A percentile compares a stretch with the other conserved stretches of the same genome.
These are phyloP conservation scores for Campoletis raptor DNA, from an alignment of 2,888 invertebrate species.

Conservation along the genomic window DNA sequence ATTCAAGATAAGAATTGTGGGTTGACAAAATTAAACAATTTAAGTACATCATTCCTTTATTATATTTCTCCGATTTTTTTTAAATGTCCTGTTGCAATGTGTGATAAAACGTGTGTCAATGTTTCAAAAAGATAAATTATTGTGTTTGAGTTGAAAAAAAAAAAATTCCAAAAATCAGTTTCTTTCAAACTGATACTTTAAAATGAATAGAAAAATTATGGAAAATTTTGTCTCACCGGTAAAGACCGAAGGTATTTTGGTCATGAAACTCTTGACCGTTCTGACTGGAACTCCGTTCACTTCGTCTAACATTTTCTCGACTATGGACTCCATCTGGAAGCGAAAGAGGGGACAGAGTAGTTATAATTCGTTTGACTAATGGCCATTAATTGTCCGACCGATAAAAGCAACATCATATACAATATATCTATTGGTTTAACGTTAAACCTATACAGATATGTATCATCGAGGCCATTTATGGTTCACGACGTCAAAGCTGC, in stretches of 20 bases:
- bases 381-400: constrained; percentile 37
- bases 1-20: too few species aligned
- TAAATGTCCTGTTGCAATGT: too few species aligned
- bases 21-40: too few species aligned
- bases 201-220: not conserved
- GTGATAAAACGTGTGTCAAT: too few species aligned
- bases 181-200: too few species aligned
- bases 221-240: constrained; percentile 86
- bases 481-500: constrained; percentile 15
- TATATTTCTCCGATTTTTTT: too few species aligned
- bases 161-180: not conserved
- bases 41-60: too few species aligned
- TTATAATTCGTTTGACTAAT: constrained; percentile 15
- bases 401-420: constrained; percentile 25
- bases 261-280: constrained; percentile 99
- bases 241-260: constrained; percentile 98
- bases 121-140: too few species aligned
- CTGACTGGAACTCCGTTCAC: constrained; percentile 96
- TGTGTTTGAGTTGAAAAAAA: too few species aligned
- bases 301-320: constrained; percentile 98
- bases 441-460: not conserved
- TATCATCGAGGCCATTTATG: constrained; percentile 6
- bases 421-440: not conserved
- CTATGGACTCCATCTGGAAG: constrained; percentile 95
- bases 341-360: constrained; percentile 70